Base-by-base conservation (phyloP, 2,113 vertebrate species). In the Sturnus vulgaris region DNA sequence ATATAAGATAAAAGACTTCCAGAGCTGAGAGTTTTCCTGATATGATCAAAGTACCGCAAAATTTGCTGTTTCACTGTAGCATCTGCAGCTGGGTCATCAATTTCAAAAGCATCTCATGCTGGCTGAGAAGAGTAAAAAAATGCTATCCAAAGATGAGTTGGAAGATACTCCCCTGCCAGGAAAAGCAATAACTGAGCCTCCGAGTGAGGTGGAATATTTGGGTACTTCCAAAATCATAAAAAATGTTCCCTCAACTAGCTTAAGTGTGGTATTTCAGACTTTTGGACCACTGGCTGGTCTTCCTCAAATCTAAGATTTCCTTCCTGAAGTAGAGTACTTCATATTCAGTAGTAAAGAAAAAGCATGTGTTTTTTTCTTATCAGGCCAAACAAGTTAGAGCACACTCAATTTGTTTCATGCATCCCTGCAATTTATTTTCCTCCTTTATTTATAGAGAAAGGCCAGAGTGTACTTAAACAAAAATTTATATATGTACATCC, bases 31-130 rank as follows among this genome's bases (percentile, higher is more conserved):
- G 20, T 50, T 79, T 91, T 92, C 39, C 50, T 77, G 63, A 90
- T 42, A 77, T 46, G 50, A 93, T 84, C 44, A 95, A 96, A 94
- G 46, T 35, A 57, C 42, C 88, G 42, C 9, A 92, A 85, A 91
- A 90, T 80, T 82, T 87, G 57, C 81, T 95, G 70, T 33, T 95
- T 95, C 90, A 94, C 84, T 80, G 33, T 27, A 61, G 46, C 13
- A 49, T 78, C 83, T 90, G 49, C 77, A 82, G 83, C 83, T 94
- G 81, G 61, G 28, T 56, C 57, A 87, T 77, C 55, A 42, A 16
- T 87, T 95, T 87, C 66, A 31, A 86, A 94, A 91, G 19, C 19
- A 27, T 35, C 37, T 75, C 55, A 69, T 65, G 39, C 63, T 88
- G 55, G 22, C 55, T 91, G 39, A 72, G 27, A 70, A 19, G 25